A percentile compares a stretch with the other conserved stretches of the same genome.
Conservation (phyloP, 2,888 invertebrate species). For the Bellardia pandia region DNA sequence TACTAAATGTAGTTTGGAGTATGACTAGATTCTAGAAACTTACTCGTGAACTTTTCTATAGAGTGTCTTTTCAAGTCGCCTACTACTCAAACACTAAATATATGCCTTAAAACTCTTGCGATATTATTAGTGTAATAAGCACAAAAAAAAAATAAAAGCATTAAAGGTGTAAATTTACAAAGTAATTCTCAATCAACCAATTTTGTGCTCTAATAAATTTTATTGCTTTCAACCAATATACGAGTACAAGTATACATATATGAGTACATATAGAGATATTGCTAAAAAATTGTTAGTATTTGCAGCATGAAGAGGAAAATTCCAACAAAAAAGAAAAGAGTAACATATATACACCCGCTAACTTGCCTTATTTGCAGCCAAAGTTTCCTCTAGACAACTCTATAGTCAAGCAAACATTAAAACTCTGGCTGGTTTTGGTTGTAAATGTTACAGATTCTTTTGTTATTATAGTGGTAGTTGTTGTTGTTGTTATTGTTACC, state of each 20-base stretch:
- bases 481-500: constrained; percentile 23
- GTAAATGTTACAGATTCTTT: constrained; percentile 22
- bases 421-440: background rate
- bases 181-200: constrained; percentile 70
- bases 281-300: constrained; percentile 60
- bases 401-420: background rate
- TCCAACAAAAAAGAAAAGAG: constrained; percentile 28
- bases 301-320: constrained; percentile 39
- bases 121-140: constrained; percentile 14
- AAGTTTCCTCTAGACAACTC: background rate
- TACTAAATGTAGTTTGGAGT: too few relatives aligned
- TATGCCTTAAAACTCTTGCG: background rate
- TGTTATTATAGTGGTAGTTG: background rate
- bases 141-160: constrained; percentile 8
- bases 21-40: too few relatives aligned
- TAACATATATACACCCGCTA: constrained; percentile 49
- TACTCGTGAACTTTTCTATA: too few relatives aligned
- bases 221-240: constrained; percentile 48
- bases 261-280: constrained; percentile 47
- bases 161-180: constrained; percentile 70
- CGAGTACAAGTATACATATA: background rate
- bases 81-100: background rate
- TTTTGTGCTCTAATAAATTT: constrained; percentile 74
- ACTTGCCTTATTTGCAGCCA: constrained; percentile 45
- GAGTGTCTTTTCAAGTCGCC: background rate